A percentile compares a stretch with the other conserved stretches of the same genome.
Evolutionary conservation across 2,797 vertebrate genomes (phyloP).

Genomic region (Schizothorax lantsangensis): DNA sequence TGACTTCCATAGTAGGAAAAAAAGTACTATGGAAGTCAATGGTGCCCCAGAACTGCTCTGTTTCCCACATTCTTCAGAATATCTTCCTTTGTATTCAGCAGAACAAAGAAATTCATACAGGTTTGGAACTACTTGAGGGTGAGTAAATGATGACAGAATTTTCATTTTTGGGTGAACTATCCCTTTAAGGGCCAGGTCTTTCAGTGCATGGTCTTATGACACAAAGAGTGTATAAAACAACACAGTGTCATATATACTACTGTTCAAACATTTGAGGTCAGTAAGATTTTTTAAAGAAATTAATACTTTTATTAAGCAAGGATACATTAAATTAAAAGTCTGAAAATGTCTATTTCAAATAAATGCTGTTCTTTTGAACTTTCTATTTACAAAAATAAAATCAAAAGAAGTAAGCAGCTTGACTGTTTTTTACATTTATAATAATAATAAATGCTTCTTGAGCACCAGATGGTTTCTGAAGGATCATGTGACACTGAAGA

Average conservation of each 20-base stretch:
- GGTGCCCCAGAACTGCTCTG: too few relatives aligned
- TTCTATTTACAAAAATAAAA: not conserved
- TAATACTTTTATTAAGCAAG: not conserved
- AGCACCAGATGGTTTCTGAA: not conserved
- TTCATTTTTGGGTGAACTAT: too few relatives aligned
- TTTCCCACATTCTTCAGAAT: too few relatives aligned
- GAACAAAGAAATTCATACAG: too few relatives aligned
- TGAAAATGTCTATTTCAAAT: not conserved
- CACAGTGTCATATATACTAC: not conserved
- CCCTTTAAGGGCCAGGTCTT: not conserved
- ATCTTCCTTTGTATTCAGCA: too few relatives aligned
- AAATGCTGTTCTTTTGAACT: not conserved
- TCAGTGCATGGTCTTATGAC: conserved; percentile 3
- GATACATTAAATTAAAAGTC: not conserved
- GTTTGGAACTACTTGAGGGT: too few relatives aligned
- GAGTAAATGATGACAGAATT: too few relatives aligned
- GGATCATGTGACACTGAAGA: not conserved
- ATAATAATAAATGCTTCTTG: not conserved
- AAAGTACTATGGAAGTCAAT: too few relatives aligned
- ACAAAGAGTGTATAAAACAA: conserved; percentile 7
- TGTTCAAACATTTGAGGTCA: not conserved
- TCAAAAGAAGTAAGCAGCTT: not conserved
- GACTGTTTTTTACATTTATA: not conserved
- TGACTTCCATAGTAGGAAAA: too few relatives aligned
- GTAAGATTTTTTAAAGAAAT: not conserved